Evolutionary conservation across 2,888 invertebrate species (phyloP).

Genomic region (Polyploca ridens): DNA sequence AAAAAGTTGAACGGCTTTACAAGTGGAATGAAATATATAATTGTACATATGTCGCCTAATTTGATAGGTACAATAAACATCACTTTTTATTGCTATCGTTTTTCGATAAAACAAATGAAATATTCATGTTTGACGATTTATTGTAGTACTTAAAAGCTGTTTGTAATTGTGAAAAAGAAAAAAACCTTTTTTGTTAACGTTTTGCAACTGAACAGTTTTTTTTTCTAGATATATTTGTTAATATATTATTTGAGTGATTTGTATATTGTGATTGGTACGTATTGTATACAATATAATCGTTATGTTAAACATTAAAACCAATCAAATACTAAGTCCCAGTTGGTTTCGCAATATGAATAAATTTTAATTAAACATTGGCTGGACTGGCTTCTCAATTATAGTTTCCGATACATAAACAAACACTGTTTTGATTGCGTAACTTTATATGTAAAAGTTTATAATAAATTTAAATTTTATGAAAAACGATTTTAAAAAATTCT

Average conservation of each 20-base stretch:
- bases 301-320: neutral
- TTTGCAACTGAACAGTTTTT: no score
- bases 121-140: neutral
- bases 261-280: no score
- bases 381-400: neutral
- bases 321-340: neutral
- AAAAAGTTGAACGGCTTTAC: conserved; percentile 20
- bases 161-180: no score
- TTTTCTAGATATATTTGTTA: no score
- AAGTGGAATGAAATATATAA: conserved; percentile 20
- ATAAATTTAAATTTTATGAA: neutral
- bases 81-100: conserved; percentile 22
- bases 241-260: no score
- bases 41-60: conserved; percentile 25
- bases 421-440: neutral
- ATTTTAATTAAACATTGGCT: neutral
- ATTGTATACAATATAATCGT: neutral
- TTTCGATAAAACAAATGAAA: conserved; percentile 4
- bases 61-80: conserved; percentile 21
- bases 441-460: neutral
- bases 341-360: neutral
- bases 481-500: no score
- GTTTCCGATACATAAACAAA: conserved; percentile 5
- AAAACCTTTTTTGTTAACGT: no score
- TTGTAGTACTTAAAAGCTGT: neutral